Evolutionary conservation across 2,113 vertebrate species (phyloP).

Genomic region (Podarcis raffonei): DNA sequence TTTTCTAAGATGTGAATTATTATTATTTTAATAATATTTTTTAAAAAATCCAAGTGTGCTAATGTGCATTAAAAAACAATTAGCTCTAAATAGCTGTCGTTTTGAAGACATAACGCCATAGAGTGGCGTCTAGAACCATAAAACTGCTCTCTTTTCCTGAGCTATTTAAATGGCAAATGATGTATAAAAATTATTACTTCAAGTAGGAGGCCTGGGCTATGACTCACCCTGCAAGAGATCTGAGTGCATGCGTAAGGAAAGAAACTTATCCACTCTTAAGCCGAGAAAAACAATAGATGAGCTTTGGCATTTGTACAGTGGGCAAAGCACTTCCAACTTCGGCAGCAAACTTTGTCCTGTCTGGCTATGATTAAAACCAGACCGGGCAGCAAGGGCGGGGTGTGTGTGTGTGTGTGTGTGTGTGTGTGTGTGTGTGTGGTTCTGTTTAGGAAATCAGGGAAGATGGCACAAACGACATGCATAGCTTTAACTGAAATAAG

Average conservation of each 20-base stretch:
- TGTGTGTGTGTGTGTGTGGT: background rate
- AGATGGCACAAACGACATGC: background rate
- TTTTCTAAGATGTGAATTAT: background rate
- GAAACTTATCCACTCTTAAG: background rate
- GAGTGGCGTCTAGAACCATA: background rate
- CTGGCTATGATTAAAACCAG: conserved; percentile 24
- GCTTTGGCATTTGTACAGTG: conserved; percentile 7
- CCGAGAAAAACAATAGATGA: conserved; percentile 5
- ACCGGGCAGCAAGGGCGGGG: background rate
- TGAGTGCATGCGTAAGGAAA: background rate
- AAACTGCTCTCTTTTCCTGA: conserved; percentile 7
- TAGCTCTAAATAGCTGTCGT: conserved; percentile 15
- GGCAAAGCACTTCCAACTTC: conserved; percentile 31
- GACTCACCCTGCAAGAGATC: conserved; percentile 23
- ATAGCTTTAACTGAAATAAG: background rate
- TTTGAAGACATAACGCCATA: background rate
- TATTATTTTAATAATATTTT: background rate
- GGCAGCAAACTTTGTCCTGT: conserved; percentile 18
- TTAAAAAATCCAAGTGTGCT: background rate
- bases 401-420: too few species aligned
- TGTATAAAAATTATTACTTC: background rate
- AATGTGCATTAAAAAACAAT: background rate
- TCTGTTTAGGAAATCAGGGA: conserved; percentile 1
- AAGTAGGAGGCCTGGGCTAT: background rate
- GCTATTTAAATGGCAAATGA: conserved; percentile 22